These are phyloP conservation scores for Himalopsyche anomala DNA, from an alignment of 2,888 invertebrate species.

Conservation along the genomic window DNA sequence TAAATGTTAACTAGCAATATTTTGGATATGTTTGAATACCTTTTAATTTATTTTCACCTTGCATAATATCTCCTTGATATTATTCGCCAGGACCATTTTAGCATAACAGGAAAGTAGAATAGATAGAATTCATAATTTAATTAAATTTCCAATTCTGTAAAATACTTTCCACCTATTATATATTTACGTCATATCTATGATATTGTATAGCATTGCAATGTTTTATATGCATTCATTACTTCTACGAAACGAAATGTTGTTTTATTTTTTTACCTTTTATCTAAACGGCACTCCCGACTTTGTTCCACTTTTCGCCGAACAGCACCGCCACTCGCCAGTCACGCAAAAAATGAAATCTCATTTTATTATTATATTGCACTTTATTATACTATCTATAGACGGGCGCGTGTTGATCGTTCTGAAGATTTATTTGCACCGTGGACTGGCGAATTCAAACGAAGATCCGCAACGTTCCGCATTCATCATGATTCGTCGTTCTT, in stretches of 20 bases:
- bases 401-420: neutral
- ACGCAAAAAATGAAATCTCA: neutral
- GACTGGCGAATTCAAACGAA: neutral
- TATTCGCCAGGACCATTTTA: no score
- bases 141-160: no score
- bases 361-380: conserved; percentile 23
- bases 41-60: no score
- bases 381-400: neutral
- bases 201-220: no score
- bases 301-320: neutral
- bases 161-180: no score
- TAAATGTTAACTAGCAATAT: no score
- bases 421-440: neutral
- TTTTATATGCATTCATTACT: neutral
- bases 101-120: no score
- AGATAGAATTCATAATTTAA: no score
- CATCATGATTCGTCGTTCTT: conserved; percentile 9
- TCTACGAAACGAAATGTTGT: neutral
- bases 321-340: conserved; percentile 12
- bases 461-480: neutral
- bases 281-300: neutral
- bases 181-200: no score
- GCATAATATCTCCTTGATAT: no score
- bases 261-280: neutral
- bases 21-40: no score